phyloP scores from a whole-genome alignment of 1,140 invertebrate genomes.

The Temnothorax curvispinosus region DNA sequence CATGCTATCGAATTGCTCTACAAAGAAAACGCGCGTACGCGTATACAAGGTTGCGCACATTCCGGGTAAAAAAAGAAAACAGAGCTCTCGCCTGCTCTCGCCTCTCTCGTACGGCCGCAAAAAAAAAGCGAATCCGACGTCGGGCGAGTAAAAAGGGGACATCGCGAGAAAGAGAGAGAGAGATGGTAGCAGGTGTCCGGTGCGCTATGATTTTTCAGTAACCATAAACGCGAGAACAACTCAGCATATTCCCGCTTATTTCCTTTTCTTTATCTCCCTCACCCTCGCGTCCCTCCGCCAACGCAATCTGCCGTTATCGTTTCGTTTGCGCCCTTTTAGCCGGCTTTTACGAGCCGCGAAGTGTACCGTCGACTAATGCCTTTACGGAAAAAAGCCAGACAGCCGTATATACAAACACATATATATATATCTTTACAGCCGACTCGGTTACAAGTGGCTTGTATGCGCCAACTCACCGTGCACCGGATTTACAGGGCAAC shows the following conservation, averaged over 20 bases:
- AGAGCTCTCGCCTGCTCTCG: not conserved
- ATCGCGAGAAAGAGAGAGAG: not conserved
- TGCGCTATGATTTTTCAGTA: constrained; percentile 38
- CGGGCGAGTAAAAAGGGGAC: not conserved
- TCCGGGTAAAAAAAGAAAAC: constrained; percentile 2
- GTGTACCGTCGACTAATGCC: constrained; percentile 36
- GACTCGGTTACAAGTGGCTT: constrained; percentile 44
- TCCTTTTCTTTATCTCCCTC: constrained; percentile 27
- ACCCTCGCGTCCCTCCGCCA: not conserved
- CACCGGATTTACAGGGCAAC: constrained; percentile 36
- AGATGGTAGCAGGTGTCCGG: constrained; percentile 52
- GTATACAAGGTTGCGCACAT: not conserved
- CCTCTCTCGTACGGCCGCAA: not conserved
- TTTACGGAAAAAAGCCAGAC: constrained; percentile 28
- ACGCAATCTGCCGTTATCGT: constrained; percentile 10
- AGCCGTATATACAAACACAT: not conserved
- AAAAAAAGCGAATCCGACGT: constrained; percentile 23
- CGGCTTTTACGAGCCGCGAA: constrained; percentile 32
- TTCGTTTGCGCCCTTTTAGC: not conserved
- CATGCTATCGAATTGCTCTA: constrained; percentile 32
- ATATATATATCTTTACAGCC: constrained; percentile 23
- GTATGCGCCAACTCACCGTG: constrained; percentile 22
- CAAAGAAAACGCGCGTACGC: constrained; percentile 26
- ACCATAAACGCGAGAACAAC: constrained; percentile 36
- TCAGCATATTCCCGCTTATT: constrained; percentile 2